Evolutionary conservation across 2,113 vertebrate genomes (phyloP), one percentile per base, ranked within the genome.

Genomic region (Ophiodon elongatus): DNA sequence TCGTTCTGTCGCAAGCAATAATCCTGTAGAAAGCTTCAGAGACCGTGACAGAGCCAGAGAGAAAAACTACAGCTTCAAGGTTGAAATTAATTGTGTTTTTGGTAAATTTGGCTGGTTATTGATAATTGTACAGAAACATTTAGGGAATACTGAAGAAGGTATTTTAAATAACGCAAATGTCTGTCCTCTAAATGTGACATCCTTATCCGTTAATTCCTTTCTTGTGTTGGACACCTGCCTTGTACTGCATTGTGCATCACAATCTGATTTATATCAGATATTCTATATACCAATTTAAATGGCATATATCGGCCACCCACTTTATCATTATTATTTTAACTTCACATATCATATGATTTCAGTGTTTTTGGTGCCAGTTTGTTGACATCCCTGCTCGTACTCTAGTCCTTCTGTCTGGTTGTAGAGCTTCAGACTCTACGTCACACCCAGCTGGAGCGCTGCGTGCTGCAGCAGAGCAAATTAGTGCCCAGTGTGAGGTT

Each of bases 391-490:
- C 29, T 47, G 35, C 71, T n/a, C 25, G 54, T 54, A 54, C 52
- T 73, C 19, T 25, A 29, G 3, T 33, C 25, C 37, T 35, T 78
- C n/a, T n/a, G n/a, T n/a, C 52, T 62, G 57, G 23, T 37, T 73
- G 59, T 41, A 56, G 4, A 27, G 15, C 41, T 35, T 45, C 72
- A 76, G 73, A 41, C 77, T 33, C 6, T 57, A 37, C 13, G 70
- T 80, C 71, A 72, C 76, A 56, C 65, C 66, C 75, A 69, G 79
- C 64, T 64, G 33, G n/a, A 75, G 75, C 41, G 25, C 60, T 33
- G 50, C 73, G 66, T 80, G 39, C 29, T 73, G 81, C 27, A 8
- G 59, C 63, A 54, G 23, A 72, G 45, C 54, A 82, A 72, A 87
- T 84, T 73, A 74, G 47, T 72, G 39, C 63, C 64, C 43, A 75